Base-by-base conservation (phyloP, 2,888 invertebrate species). In the Trilocha varians region DNA sequence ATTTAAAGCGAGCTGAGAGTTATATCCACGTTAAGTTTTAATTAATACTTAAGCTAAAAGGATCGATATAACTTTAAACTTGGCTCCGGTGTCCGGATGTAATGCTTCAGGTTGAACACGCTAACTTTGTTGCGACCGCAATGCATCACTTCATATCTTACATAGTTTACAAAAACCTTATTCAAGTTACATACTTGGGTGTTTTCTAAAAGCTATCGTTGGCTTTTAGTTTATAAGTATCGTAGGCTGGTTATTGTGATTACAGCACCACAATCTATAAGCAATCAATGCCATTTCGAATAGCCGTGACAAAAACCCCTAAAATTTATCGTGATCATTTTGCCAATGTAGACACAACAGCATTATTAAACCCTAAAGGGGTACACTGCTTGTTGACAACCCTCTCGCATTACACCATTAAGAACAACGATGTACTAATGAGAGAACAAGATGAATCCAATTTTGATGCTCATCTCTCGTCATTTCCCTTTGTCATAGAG, bases 121-220 rank as follows among this genome's bases (percentile, higher is more conserved):
- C 71, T 49, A 76, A 57, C 59, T 62, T 57, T 55, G 53, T 55
- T 53, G 47, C 51, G 54, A 61, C 74, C 64, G 77, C 79, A 78
- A 70, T 78, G 77, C 78, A 78, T 76, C 76, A 78, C 25, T 25
- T 4, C 11, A 11, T 5, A 9, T 2, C 5, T 25, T 25, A 25
- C 6, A 25, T 25, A 25, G 4, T 25, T 25, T 25, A 25, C 25
- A 25, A 25, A 25, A 25, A 25, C 2, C 8, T 25, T 9, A 25
- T n/a, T n/a, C n/a, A n/a, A n/a, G n/a, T n/a, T n/a, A n/a, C n/a
- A n/a, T n/a, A n/a, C n/a, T n/a, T n/a, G n/a, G n/a, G n/a, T n/a
- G n/a, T n/a, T n/a, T n/a, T n/a, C n/a, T n/a, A n/a, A n/a, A n/a
- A n/a, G n/a, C n/a, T n/a, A n/a, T n/a, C n/a, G n/a, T n/a, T n/a